Evolutionary conservation across 2,797 vertebrate genomes (phyloP), one percentile per base, ranked within the genome.

Genomic region (Chloroceryle inda): DNA sequence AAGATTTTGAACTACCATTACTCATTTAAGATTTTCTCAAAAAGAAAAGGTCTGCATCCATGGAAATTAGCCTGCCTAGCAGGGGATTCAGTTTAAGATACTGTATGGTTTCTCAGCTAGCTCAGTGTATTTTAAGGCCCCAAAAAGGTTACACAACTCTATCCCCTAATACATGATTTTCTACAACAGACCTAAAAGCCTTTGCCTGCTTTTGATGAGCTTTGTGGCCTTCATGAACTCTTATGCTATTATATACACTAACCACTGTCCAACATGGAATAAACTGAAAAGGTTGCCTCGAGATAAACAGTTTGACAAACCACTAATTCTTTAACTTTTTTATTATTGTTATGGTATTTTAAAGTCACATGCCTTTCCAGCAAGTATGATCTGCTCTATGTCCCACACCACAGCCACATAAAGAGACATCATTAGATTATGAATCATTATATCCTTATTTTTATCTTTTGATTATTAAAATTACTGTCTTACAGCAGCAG

Each of bases 391-490:
- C 23, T 58, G 10, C 74, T 59, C 58, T 35, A 82, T 91, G 45
- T 3, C 4, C 5, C 18, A 49, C 10, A 31, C 52, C 74, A 56
- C 26, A 59, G 26, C 18, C 42, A 58, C 5, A 26, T 45, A 64
- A 44, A 64, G 47, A 85, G 40, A 75, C 31, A 69, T 61, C 26
- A 62, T 58, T 26, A 47, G 38, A 42, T 49, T 53, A 33, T 61
- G 89, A 85, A 45, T 35, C 3, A 62, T 56, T 82, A 58, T 17
- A 50, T 55, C 59, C 35, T 81, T 84, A 59, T 78, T 68, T 80
- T 84, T 81, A 52, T 66, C 27, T 59, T 83, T 71, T 80, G 81
- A 78, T 72, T 83, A 84, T 78, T 88, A 29, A 85, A 83, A 76
- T n/a, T 58, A 11, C 67, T 85, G 81, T 35, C 56, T 83, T 44